Evolutionary conservation across 2,797 vertebrate genomes (phyloP).

Genomic region (Enteromius afrohamiltoni): DNA sequence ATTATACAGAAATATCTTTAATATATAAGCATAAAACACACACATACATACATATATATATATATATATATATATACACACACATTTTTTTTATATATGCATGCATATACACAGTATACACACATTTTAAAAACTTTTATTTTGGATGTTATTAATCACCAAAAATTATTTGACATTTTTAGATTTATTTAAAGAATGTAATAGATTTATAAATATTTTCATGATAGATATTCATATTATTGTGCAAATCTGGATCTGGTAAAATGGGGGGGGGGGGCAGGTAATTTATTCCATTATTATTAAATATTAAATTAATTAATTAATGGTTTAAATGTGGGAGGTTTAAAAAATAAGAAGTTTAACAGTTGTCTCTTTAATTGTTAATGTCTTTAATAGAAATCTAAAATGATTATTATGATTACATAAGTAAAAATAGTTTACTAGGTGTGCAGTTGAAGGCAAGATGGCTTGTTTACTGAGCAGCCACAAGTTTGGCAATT

Average conservation of each 20-base stretch:
- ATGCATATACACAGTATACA: too few relatives aligned
- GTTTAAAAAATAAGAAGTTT: neutral
- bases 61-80: too few relatives aligned
- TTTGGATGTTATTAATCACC: too few relatives aligned
- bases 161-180: too few relatives aligned
- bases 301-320: too few relatives aligned
- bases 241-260: neutral
- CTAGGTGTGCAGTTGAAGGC: neutral
- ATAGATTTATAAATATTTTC: neutral
- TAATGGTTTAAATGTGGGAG: neutral
- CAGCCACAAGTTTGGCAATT: conserved; percentile 8
- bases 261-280: neutral
- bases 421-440: neutral
- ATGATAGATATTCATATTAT: neutral
- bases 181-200: neutral
- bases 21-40: too few relatives aligned
- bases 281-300: neutral
- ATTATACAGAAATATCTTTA: too few relatives aligned
- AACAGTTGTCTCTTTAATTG: neutral
- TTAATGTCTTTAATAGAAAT: neutral
- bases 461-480: neutral
- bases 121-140: too few relatives aligned
- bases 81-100: too few relatives aligned
- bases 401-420: neutral
- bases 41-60: too few relatives aligned